Evolutionary conservation across 2,113 vertebrate genomes (phyloP).

Genomic region (Potamarius usumacintae): DNA sequence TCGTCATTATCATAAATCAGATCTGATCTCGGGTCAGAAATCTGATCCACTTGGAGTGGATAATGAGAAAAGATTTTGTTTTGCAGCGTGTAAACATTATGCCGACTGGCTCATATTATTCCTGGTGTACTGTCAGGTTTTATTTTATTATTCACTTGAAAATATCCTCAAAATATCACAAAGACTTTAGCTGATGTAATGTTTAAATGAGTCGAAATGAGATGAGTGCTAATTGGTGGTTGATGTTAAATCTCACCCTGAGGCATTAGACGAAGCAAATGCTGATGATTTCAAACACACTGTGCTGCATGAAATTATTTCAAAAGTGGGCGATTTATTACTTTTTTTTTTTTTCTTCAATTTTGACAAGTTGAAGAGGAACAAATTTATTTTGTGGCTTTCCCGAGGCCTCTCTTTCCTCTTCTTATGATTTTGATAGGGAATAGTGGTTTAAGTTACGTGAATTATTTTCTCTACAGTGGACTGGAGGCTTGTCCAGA

Average conservation of each 20-base stretch:
- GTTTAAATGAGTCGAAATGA: conserved; percentile 25
- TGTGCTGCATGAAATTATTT: neutral
- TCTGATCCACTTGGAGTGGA: neutral
- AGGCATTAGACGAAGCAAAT: neutral
- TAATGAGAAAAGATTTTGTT: conserved; percentile 15
- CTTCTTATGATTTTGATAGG: neutral
- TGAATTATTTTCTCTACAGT: neutral
- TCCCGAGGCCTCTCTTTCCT: neutral
- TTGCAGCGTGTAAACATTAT: neutral
- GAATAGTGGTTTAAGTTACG: neutral
- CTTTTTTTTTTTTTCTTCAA: neutral
- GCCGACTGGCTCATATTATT: neutral
- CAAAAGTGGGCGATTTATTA: neutral
- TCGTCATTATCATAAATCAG: neutral
- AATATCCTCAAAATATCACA: neutral
- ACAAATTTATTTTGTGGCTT: neutral
- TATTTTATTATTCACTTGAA: neutral
- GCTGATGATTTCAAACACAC: neutral
- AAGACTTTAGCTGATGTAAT: conserved; percentile 3
- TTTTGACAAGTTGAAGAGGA: neutral
- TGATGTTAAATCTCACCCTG: conserved; percentile 3
- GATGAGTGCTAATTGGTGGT: conserved; percentile 35
- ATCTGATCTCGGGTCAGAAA: conserved; percentile 2
- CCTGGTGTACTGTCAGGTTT: neutral
- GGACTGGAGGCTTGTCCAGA: neutral